Evolutionary conservation across 92 coral and sea anemone species (phyloP), one percentile per base, ranked within the genome.

Genomic region (Phymanthus crucifer): DNA sequence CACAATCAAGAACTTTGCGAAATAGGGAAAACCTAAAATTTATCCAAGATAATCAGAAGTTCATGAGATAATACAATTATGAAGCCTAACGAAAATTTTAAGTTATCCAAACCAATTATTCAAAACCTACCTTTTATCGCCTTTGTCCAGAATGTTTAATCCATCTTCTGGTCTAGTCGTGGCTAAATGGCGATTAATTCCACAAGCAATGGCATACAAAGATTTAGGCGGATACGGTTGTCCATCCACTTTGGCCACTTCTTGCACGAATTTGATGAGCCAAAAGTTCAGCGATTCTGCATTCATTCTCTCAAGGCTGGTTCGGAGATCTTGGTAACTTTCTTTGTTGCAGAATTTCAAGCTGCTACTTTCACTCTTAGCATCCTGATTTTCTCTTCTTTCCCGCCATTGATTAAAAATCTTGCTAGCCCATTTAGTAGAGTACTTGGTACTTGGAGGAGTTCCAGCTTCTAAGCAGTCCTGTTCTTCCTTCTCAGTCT

Each of bases 11-110:
- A 21, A 71, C 71, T 77, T 74, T 80, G 27, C 83, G 76, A 73
- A 89, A 84, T 14, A 85, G 54, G 74, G 80, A 58, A 81, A 89
- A 85, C 84, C 89, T 85, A 57, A 76, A 86, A 50, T 6, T 14
- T 50, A 13, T 50, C 58, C 3, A 50, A 50, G 58, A 50, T 14
- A 50, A 50, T 21, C 16, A n/a, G n/a, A n/a, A n/a, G n/a, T n/a
- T n/a, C n/a, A n/a, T n/a, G n/a, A n/a, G n/a, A n/a, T n/a, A n/a
- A n/a, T n/a, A n/a, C 58, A 14, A 50, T 50, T 50, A 50, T 50
- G 16, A 4, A 21, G 18, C 58, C 58, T 14, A 50, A 50, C 16
- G 58, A 50, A 50, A 14, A 13, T 50, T 50, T 50, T 10, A 50
- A 50, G 10, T 50, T 50, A 50, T 50, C 58, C 16, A 6, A 50